A percentile compares a stretch with the other conserved stretches of the same genome.
phyloP scores from a whole-genome alignment of 2,797 vertebrate species.

The Geotrypetes seraphini region DNA sequence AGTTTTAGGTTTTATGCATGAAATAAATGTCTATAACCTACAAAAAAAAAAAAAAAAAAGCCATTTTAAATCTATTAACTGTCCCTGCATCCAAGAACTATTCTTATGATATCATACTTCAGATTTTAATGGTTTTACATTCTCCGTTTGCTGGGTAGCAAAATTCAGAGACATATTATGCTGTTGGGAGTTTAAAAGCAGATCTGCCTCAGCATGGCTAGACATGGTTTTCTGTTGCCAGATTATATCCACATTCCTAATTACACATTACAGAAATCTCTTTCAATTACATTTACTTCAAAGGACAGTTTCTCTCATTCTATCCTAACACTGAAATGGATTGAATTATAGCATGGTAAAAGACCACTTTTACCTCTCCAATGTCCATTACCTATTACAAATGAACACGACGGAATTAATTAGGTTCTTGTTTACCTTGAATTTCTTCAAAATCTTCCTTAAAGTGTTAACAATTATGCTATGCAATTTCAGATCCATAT shows the following conservation, averaged over 20 bases:
- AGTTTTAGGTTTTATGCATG: slow-evolving; percentile 64
- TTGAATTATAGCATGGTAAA: slow-evolving; percentile 66
- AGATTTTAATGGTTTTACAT: slow-evolving; percentile 73
- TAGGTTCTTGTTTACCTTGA: slow-evolving; percentile 62
- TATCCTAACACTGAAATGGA: slow-evolving; percentile 62
- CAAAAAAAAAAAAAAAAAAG: slow-evolving; percentile 43
- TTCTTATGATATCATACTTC: slow-evolving; percentile 70
- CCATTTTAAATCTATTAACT: slow-evolving; percentile 71
- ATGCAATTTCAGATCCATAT: too few species aligned
- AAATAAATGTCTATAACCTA: slow-evolving; percentile 63
- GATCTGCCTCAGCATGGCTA: slow-evolving; percentile 67
- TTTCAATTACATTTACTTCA: slow-evolving; percentile 61
- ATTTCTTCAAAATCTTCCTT: slow-evolving; percentile 48
- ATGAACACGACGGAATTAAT: slow-evolving; percentile 59
- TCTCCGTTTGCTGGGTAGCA: slow-evolving; percentile 64
- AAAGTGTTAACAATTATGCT: slow-evolving; percentile 29
- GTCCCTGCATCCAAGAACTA: slow-evolving; percentile 65
- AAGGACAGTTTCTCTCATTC: slow-evolving; percentile 53
- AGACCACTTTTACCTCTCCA: slow-evolving; percentile 67
- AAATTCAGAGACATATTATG: slow-evolving; percentile 71
- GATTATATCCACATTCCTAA: slow-evolving; percentile 72
- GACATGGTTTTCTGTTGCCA: slow-evolving; percentile 71
- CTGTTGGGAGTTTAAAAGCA: slow-evolving; percentile 67
- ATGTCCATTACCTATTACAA: slow-evolving; percentile 71
- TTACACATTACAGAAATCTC: slow-evolving; percentile 66